Percentiles rank a stretch among this genome's conserved stretches.
Evolutionary conservation across 2,888 invertebrate species (phyloP).

Genomic region (Drosophila quinaria): DNA sequence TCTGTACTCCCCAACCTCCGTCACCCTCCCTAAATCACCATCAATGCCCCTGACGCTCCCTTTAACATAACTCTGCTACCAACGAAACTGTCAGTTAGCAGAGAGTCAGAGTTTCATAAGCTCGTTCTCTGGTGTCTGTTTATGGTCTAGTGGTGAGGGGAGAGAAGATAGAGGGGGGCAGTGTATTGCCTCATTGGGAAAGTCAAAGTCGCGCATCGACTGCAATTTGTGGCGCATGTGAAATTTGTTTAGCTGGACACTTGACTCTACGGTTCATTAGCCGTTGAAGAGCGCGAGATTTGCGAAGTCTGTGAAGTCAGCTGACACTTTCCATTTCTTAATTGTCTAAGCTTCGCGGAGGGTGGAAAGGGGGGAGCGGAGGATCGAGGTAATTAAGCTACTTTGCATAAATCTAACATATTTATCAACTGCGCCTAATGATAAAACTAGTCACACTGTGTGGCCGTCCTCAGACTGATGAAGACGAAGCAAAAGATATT

Average conservation of each 20-base stretch:
- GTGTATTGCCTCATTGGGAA: conserved; percentile 32
- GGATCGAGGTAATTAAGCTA: conserved; percentile 53
- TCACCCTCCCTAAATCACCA: neutral
- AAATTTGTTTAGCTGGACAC: conserved; percentile 40
- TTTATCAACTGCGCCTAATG: conserved; percentile 43
- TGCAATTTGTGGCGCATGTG: conserved; percentile 38
- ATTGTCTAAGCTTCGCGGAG: neutral
- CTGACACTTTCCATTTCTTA: conserved; percentile 55
- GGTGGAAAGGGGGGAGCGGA: neutral
- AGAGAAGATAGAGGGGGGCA: neutral
- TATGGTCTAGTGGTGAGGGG: conserved; percentile 17
- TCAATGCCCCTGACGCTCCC: neutral
- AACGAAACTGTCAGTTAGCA: conserved; percentile 11
- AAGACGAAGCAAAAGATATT: conserved; percentile 3
- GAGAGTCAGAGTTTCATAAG: conserved; percentile 14
- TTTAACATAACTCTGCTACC: neutral
- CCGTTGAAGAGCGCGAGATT: conserved; percentile 24
- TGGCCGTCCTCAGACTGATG: neutral
- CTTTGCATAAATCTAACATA: conserved; percentile 45
- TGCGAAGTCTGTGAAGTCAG: neutral
- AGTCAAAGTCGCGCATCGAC: conserved; percentile 31
- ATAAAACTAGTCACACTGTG: conserved; percentile 35
- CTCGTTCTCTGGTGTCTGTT: conserved; percentile 47
- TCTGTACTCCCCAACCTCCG: neutral
- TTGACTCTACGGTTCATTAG: conserved; percentile 46